These are phyloP conservation scores for Noctilio leporinus DNA, from an alignment of 2,113 vertebrate species.

Conservation along the genomic window DNA sequence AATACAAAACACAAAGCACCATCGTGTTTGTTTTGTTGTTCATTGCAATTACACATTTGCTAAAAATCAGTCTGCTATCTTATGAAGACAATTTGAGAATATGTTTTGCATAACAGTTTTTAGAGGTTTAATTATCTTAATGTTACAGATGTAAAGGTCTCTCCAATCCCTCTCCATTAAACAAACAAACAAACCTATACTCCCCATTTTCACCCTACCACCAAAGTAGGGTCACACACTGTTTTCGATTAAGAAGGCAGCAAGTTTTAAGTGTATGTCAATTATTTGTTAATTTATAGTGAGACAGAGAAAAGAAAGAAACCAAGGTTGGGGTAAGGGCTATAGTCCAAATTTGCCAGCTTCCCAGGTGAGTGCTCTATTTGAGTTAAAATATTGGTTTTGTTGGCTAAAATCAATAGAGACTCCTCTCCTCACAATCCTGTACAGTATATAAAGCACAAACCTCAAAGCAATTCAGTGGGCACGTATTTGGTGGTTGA, in stretches of 20 bases:
- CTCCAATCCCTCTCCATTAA: neutral
- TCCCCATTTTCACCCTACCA: neutral
- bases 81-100: conserved; percentile 16
- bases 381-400: conserved; percentile 47
- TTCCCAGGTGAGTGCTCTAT: conserved; percentile 38
- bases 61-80: conserved; percentile 43
- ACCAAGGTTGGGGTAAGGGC: neutral
- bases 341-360: neutral
- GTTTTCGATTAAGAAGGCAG: neutral
- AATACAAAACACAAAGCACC: neutral
- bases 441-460: neutral
- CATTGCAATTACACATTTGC: conserved; percentile 12
- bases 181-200: neutral
- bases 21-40: neutral
- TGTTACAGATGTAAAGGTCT: neutral
- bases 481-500: neutral
- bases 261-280: neutral
- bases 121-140: conserved; percentile 42
- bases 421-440: neutral
- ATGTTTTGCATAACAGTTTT: conserved; percentile 36
- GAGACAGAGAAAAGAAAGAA: neutral
- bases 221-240: neutral
- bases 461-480: neutral
- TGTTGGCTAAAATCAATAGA: neutral
- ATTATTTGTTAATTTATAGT: neutral